phyloP scores from a whole-genome alignment of 2,113 vertebrate species.

The Vimba vimba region DNA sequence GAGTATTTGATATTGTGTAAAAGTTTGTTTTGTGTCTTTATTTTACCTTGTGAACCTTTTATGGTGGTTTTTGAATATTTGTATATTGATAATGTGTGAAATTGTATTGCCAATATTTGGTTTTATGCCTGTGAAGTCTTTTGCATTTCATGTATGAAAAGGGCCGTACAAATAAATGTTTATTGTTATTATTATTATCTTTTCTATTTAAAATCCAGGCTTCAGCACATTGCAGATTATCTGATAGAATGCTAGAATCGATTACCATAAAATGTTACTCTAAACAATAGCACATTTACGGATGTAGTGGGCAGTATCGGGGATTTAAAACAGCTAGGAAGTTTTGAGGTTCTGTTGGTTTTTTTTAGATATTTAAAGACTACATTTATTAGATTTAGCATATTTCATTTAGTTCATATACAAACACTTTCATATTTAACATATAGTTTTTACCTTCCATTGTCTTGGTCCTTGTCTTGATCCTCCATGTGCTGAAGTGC shows the following conservation, averaged over 20 bases:
- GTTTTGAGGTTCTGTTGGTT: background rate
- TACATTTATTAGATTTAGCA: background rate
- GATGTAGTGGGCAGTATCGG: background rate
- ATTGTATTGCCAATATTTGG: background rate
- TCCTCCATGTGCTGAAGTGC: conserved; percentile 21
- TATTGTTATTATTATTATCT: background rate
- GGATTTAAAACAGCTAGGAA: background rate
- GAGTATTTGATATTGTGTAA: no score
- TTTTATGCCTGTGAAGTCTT: no score
- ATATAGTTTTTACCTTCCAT: background rate
- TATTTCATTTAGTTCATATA: background rate
- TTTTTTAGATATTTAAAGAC: background rate
- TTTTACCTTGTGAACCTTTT: no score
- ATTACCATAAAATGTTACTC: background rate
- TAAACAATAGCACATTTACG: background rate
- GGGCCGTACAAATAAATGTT: no score
- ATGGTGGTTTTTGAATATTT: no score
- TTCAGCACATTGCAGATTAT: background rate
- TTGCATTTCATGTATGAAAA: no score
- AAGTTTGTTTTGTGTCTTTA: no score
- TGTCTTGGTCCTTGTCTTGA: background rate
- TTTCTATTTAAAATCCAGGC: background rate
- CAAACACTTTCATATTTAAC: background rate
- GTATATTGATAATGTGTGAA: background rate
- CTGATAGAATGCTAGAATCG: background rate